Evolutionary conservation across 1,140 invertebrate species (phyloP), one percentile per base, ranked within the genome.

Genomic region (Dendroctonus ponderosae): DNA sequence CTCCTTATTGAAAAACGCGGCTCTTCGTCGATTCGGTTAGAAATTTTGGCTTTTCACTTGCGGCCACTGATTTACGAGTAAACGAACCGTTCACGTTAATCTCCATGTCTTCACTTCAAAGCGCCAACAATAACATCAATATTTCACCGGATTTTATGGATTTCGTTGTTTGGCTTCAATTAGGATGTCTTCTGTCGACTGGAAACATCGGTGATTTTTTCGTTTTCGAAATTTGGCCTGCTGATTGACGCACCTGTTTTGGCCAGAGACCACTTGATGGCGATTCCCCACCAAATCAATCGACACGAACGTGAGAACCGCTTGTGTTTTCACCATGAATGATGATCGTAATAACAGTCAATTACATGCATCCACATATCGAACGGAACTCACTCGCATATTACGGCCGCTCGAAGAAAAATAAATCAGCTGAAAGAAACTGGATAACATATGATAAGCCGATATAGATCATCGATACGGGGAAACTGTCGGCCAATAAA

Each of bases 401-500:
- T 66, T 42, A 48, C 37, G 63, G 51, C 42, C 63, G 43, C 41
- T 26, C 26, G 26, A 62, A 60, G 58, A 67, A 72, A 70, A 68
- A 72, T 72, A 71, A 72, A 72, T 72, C 69, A 70, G 57, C 46
- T 53, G 15, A 49, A 56, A 61, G 65, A 69, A 67, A 56, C 51
- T 53, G 68, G 66, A 72, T 72, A 72, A 71, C 70, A 70, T 70
- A 68, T 69, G 67, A 69, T 70, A 69, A 70, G 65, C 66, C 65
- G 72, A 73, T 73, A 73, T 69, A 68, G 72, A 72, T 73, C 70
- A 70, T 59, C 57, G 43, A 71, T 49, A 44, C 37, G 44, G 51
- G 62, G 68, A 73, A 73, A 73, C 69, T 73, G 65, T 69, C 71
- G 54, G 66, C 72, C 64, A 70, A 75, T 75, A 75, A 77, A 75